Percentiles rank a stretch among this genome's conserved stretches.
phyloP scores from a whole-genome alignment of 2,888 invertebrate species.

The Lucinisca nassula region DNA sequence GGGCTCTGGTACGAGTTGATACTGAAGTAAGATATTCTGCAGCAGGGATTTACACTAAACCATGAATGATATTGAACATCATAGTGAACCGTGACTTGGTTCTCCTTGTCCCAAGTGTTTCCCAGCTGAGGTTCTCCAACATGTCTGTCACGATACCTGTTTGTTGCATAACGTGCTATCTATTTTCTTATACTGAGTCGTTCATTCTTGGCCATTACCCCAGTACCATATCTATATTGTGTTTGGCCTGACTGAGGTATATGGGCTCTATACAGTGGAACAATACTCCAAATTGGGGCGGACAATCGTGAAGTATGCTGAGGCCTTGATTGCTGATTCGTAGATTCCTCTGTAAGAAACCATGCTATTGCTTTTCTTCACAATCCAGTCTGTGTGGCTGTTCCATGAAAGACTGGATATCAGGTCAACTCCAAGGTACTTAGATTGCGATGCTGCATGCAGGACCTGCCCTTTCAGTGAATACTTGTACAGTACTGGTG shows the following conservation, averaged over 20 bases:
- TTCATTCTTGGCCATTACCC: slow-evolving; percentile 13
- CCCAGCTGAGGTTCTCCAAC: slow-evolving; percentile 3
- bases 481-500: neutral
- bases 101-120: neutral
- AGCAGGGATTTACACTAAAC: neutral
- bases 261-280: neutral
- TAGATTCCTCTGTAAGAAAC: slow-evolving; percentile 6
- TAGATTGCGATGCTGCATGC: neutral
- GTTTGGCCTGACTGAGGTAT: neutral
- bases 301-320: neutral
- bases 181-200: too few relatives aligned
- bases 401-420: neutral
- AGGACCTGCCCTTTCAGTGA: neutral
- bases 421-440: neutral
- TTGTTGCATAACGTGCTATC: too few relatives aligned
- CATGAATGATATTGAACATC: neutral
- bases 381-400: neutral
- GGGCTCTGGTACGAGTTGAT: too few relatives aligned
- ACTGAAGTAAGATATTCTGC: too few relatives aligned
- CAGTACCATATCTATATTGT: slow-evolving; percentile 11
- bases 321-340: neutral
- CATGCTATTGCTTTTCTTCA: neutral
- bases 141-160: slow-evolving; percentile 22
- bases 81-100: neutral
- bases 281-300: too few relatives aligned